A percentile compares a stretch with the other conserved stretches of the same genome.
Evolutionary conservation across 92 coral and sea anemone genomes (phyloP).

Genomic region (Phymanthus crucifer): DNA sequence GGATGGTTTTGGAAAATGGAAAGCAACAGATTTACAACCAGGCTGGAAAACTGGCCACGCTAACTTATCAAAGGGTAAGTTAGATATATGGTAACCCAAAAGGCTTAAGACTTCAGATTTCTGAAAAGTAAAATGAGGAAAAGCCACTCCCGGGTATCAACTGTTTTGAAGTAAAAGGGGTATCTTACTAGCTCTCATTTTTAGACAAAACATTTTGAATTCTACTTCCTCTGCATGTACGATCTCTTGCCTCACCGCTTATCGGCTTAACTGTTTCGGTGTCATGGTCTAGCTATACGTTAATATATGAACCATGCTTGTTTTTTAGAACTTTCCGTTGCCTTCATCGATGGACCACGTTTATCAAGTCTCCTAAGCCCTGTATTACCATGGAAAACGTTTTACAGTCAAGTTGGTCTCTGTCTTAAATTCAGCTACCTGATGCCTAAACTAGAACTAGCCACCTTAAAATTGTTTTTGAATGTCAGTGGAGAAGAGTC

Average conservation of each 20-base stretch:
- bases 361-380: constrained; percentile 32
- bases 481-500: constrained; percentile 9
- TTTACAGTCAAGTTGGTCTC: constrained; percentile 47
- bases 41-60: not conserved
- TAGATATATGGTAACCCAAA: not conserved
- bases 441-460: constrained; percentile 25
- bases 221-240: too few relatives aligned
- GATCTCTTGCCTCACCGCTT: too few relatives aligned
- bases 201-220: too few relatives aligned
- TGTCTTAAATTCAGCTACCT: constrained; percentile 43
- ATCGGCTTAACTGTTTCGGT: too few relatives aligned
- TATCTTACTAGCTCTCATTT: too few relatives aligned
- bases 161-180: too few relatives aligned
- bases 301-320: too few relatives aligned
- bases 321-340: not conserved
- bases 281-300: too few relatives aligned
- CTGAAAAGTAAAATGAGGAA: too few relatives aligned
- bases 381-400: constrained; percentile 49
- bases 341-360: constrained; percentile 15
- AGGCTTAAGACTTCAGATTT: not conserved
- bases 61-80: not conserved
- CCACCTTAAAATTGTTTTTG: constrained; percentile 26
- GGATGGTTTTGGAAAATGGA: constrained; percentile 12
- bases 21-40: not conserved
- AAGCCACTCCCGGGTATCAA: too few relatives aligned